phyloP scores from a whole-genome alignment of 2,888 invertebrate species.

The Phrixothrix hirtus region DNA sequence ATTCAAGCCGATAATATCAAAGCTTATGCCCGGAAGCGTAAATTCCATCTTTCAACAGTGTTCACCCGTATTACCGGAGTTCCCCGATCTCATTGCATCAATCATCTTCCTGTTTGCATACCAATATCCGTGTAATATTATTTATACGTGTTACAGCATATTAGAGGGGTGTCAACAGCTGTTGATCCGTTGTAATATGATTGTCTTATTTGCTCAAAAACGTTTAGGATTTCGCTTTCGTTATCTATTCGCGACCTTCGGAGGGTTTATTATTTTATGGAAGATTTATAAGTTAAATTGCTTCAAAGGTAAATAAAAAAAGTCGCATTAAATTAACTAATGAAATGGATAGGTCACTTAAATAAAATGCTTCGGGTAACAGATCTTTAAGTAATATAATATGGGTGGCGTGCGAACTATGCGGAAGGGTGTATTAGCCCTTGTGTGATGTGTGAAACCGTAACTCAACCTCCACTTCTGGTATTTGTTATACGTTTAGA shows the following conservation, averaged over 20 bases:
- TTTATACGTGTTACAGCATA: slow-evolving; percentile 44
- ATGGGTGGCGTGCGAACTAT: slow-evolving; percentile 36
- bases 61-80: slow-evolving; percentile 18
- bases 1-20: too few relatives aligned
- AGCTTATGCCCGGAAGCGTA: slow-evolving; percentile 24
- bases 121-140: slow-evolving; percentile 42
- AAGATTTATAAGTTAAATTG: too few relatives aligned
- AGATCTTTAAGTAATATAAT: slow-evolving; percentile 28
- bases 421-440: slow-evolving; percentile 34
- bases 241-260: neutral
- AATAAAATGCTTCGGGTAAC: slow-evolving; percentile 6
- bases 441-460: slow-evolving; percentile 37
- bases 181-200: slow-evolving; percentile 23
- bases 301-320: too few relatives aligned
- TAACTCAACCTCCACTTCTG: slow-evolving; percentile 32
- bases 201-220: slow-evolving; percentile 8
- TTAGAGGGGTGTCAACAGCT: slow-evolving; percentile 33
- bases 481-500: slow-evolving; percentile 19
- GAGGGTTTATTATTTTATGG: neutral
- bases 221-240: too few relatives aligned
- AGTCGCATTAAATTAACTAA: too few relatives aligned
- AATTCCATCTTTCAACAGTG: slow-evolving; percentile 14
- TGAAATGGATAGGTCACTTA: slow-evolving; percentile 15
- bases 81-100: slow-evolving; percentile 34
- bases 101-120: slow-evolving; percentile 43